These are phyloP conservation scores for Hedya salicella DNA, from an alignment of 2,888 invertebrate genomes.

Conservation along the genomic window DNA sequence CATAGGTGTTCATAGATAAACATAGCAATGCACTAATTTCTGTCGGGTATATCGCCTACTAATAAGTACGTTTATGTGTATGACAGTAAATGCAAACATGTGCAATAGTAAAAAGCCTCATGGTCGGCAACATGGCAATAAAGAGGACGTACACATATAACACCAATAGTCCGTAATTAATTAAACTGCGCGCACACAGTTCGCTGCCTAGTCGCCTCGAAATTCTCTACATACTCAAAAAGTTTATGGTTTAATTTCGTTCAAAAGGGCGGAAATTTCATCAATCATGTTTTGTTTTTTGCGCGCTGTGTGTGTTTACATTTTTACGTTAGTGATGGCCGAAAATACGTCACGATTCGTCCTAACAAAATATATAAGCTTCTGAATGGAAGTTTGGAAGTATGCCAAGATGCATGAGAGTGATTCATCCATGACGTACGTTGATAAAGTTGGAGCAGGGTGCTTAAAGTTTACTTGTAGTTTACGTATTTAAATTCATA, in stretches of 20 bases:
- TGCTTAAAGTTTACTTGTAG: conserved; percentile 1
- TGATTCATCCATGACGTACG: conserved; percentile 4
- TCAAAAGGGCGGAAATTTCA: conserved; percentile 38
- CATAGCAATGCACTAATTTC: too few relatives aligned
- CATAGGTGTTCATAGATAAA: too few relatives aligned
- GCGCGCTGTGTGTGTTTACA: conserved; percentile 5
- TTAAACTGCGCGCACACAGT: conserved; percentile 42
- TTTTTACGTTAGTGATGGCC: conserved; percentile 8
- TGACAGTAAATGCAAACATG: not conserved
- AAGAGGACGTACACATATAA: conserved; percentile 12
- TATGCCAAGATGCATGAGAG: conserved; percentile 16
- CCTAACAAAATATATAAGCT: not conserved
- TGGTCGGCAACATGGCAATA: conserved; percentile 1
- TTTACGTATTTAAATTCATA: not conserved
- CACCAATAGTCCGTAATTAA: conserved; percentile 43
- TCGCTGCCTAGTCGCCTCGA: conserved; percentile 33
- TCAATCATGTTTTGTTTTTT: conserved; percentile 32
- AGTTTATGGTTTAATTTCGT: conserved; percentile 45
- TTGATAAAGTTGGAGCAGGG: conserved; percentile 7
- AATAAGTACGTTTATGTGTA: not conserved
- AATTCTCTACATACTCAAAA: conserved; percentile 42
- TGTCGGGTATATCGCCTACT: not conserved
- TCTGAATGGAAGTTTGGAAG: conserved; percentile 10
- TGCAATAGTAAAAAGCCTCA: not conserved
- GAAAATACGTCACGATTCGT: not conserved